A percentile compares a stretch with the other conserved stretches of the same genome.
phyloP scores from a whole-genome alignment of 1,140 invertebrate genomes.

The Helicoverpa zea region DNA sequence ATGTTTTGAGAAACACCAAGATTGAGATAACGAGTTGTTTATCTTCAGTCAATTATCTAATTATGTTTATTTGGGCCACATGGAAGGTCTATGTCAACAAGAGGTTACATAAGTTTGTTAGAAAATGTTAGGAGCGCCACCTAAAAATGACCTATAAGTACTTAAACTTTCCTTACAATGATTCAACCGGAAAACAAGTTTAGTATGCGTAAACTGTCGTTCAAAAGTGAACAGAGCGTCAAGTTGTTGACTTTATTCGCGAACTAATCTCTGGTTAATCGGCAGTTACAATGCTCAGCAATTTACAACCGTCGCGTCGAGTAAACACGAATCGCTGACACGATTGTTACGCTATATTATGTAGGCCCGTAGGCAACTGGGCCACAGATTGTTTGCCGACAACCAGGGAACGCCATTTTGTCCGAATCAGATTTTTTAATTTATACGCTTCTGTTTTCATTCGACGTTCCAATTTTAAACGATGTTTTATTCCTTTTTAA shows the following conservation, averaged over 20 bases:
- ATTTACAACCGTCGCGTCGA: slow-evolving; percentile 33
- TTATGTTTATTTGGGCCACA: background rate
- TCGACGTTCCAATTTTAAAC: slow-evolving; percentile 29
- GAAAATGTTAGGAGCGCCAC: background rate
- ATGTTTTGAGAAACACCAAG: background rate
- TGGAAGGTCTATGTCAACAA: slow-evolving; percentile 8
- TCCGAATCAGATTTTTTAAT: slow-evolving; percentile 37
- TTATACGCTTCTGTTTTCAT: slow-evolving; percentile 37
- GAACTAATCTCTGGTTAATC: slow-evolving; percentile 44
- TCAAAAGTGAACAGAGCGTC: slow-evolving; percentile 26
- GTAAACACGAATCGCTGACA: slow-evolving; percentile 48
- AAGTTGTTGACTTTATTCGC: slow-evolving; percentile 46
- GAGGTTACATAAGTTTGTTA: background rate
- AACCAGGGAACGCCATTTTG: slow-evolving; percentile 36
- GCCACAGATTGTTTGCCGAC: slow-evolving; percentile 42
- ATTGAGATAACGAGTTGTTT: background rate
- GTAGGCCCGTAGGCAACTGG: slow-evolving; percentile 47
- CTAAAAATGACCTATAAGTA: slow-evolving; percentile 4
- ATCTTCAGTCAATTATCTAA: background rate
- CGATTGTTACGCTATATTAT: slow-evolving; percentile 51
- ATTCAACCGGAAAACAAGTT: slow-evolving; percentile 38
- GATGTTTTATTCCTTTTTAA: slow-evolving; percentile 29
- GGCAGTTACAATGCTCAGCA: slow-evolving; percentile 34
- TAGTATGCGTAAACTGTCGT: slow-evolving; percentile 37
- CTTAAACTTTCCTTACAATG: slow-evolving; percentile 2